Base-by-base conservation (phyloP, 1,140 invertebrate genomes). In the Potamilus streckersoni region DNA sequence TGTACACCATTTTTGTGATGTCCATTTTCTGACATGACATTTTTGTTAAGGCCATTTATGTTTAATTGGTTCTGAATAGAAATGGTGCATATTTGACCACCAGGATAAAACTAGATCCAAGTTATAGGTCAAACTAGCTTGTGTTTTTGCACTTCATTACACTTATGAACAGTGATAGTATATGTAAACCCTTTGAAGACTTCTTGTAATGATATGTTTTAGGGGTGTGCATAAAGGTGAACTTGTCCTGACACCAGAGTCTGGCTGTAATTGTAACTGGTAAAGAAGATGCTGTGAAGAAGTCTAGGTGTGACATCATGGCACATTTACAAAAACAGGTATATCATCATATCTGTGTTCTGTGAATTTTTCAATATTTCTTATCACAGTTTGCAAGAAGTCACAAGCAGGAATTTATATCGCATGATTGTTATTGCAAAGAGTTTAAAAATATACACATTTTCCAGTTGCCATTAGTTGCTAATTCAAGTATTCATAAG, bases 261-360 rank as follows among this genome's bases (percentile, higher is more conserved):
- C 92, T 99, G 65, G 98, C 97, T 67, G 98, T 99, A 89, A 92
- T 99, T 64, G 95, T 99, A 49, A 96, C 94, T 87, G 98, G 98
- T 74, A 97, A 92, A 67, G 93, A 94, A 87, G 94, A 95, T 86
- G 93, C 94, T 85, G 95, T 98, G 31, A 90, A 95, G 81, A 95
- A 96, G 89, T 97, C 97, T 15, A 93, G 95, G 80, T 93, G 96
- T 68, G 93, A 94, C 86, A 96, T 98, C 85, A 91, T 97, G 67
- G 93, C 94, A 77, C 94, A 95, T 85, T 96, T 98, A 85, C 96
- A 98, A 91, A 96, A 96, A 82, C 96, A 97, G 93, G 94, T 94
- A 89, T 77, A 71, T 49, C 19, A 2, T 15, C 4, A 19, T 69
- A 55, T 69, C 19, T 15, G 17, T 60, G 58, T 69, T 13, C 19